Conservation (phyloP, 2,113 vertebrate genomes). For the Burhinus oedicnemus region DNA sequence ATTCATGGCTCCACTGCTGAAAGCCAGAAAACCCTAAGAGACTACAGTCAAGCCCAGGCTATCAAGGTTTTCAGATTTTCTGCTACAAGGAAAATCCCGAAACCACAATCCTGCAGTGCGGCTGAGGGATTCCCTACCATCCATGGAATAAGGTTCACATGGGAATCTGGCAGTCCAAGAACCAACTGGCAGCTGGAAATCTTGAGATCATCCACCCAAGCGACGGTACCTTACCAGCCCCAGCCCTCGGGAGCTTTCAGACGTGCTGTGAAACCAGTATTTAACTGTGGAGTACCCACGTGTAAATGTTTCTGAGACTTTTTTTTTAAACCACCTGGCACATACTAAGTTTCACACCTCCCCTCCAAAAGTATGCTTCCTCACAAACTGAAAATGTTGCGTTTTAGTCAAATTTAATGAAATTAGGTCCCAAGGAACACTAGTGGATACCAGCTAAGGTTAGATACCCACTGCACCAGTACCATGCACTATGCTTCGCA, state of each 20-base stretch:
- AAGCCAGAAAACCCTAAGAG: neutral
- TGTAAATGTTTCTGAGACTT: neutral
- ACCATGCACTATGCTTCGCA: neutral
- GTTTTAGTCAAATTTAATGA: neutral
- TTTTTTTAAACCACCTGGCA: neutral
- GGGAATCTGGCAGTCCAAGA: neutral
- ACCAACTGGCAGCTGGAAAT: neutral
- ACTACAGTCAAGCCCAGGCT: neutral
- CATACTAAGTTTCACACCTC: neutral
- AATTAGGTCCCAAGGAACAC: neutral
- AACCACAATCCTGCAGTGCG: neutral
- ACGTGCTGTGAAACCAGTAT: neutral
- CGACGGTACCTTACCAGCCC: fast-evolving
- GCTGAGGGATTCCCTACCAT: neutral
- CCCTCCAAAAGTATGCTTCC: neutral
- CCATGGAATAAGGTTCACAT: neutral
- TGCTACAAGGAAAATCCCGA: neutral
- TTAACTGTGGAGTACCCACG: neutral
- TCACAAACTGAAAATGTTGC: neutral
- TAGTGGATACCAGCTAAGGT: neutral
- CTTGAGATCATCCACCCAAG: neutral
- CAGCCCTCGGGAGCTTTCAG: neutral
- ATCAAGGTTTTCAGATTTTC: neutral
- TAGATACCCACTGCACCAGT: neutral
- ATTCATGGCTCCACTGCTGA: neutral